Evolutionary conservation across 2,113 vertebrate genomes (phyloP), one percentile per base, ranked within the genome.

Genomic region (Catharus fuscescens): DNA sequence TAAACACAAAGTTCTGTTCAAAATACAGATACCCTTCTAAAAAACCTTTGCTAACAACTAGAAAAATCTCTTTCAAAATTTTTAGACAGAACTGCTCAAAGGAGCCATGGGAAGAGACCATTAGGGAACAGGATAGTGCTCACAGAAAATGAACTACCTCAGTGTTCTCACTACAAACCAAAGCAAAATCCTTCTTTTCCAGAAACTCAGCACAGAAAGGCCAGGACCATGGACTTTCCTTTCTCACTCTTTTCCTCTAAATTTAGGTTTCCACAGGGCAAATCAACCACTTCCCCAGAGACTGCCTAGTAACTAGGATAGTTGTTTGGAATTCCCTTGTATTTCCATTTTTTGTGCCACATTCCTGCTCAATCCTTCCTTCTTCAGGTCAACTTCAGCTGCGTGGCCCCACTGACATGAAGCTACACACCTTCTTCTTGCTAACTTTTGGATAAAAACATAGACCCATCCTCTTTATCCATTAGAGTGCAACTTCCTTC

Each of bases 31-130:
- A 74, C 29, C 60, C 88, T 92, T 52, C 83, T 84, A 70, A 67
- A 80, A 91, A 91, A 42, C 14, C 44, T 31, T 52, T 59, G 82
- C 3, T 82, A 90, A 94, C 91, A 95, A 77, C 60, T 45, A 54
- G 86, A 83, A 91, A 92, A 88, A 70, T 64, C 32, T 62, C 79
- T 73, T 90, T 90, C 67, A 91, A 85, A 73, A 54, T 64, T 79
- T 86, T 92, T 86, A 81, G 60, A 77, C 64, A 80, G 42, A 86
- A 59, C 29, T 77, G 69, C 94, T 78, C 70, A 80, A 91, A 85
- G 80, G 86, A 92, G 47, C 36, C 60, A 17, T 5, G 66, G 72
- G 76, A 77, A 72, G 59, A 90, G 61, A 64, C 26, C 69, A 62
- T 70, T 45, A 83, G n/a, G 74, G 71, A 88, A 38, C 4, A 77